These are phyloP conservation scores for Buathra laborator DNA, from an alignment of 2,888 invertebrate species.

Conservation along the genomic window DNA sequence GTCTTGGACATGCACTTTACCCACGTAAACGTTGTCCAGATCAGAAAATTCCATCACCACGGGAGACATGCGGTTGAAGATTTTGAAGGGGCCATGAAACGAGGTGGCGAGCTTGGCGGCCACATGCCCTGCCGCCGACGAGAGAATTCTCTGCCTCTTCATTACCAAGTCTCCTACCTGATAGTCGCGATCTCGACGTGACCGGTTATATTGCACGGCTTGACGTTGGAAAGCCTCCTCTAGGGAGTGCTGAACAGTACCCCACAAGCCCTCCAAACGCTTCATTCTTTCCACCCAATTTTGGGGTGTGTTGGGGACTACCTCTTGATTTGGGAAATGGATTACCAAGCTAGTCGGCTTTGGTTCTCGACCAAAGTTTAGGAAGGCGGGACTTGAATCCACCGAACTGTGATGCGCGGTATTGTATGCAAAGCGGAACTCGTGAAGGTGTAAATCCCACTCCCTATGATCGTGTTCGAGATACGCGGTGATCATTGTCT, in stretches of 20 bases:
- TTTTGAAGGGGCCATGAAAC: conserved; percentile 3
- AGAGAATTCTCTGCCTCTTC: neutral
- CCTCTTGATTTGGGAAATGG: neutral
- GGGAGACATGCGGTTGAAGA: neutral
- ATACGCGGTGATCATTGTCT: conserved; percentile 31
- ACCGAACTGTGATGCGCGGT: conserved; percentile 12
- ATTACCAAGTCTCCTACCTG: neutral
- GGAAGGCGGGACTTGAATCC: neutral
- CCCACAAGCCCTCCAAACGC: neutral
- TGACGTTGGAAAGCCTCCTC: conserved; percentile 8
- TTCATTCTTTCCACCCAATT: conserved; percentile 24
- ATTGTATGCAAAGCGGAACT: conserved; percentile 29
- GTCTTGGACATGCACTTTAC: conserved; percentile 14
- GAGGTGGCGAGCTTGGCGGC: conserved; percentile 20
- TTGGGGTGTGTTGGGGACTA: neutral
- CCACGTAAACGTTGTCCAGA: neutral
- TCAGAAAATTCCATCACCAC: neutral
- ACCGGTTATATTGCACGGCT: neutral
- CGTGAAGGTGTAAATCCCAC: conserved; percentile 9
- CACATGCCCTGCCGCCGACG: neutral
- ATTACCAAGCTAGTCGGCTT: neutral
- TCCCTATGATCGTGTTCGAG: neutral
- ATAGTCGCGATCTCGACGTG: neutral
- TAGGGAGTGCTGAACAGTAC: neutral
- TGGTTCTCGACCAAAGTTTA: conserved; percentile 11